Conservation (phyloP, 30 jellyfish, hydroid and myxozoan species). For the Sanderia malayensis region DNA sequence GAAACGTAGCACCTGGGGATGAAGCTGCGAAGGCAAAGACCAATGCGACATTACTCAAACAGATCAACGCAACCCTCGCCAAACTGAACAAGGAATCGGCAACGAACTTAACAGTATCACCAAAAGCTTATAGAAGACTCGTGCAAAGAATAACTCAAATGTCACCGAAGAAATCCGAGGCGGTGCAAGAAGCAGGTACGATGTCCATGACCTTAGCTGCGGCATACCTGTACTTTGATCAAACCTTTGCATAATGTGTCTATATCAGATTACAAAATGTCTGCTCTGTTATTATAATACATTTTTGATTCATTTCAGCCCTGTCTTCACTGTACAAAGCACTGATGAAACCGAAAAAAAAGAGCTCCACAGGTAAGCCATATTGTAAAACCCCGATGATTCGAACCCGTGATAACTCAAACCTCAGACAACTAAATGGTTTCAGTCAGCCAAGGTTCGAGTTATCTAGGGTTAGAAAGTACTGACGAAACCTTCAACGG, state of each 20-base stretch:
- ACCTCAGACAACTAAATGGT: no score
- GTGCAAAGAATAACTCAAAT: slow-evolving; percentile 68
- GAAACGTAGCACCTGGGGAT: slow-evolving; percentile 1
- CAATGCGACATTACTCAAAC: slow-evolving; percentile 51
- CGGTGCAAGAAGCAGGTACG: slow-evolving; percentile 63
- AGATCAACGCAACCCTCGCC: slow-evolving; percentile 74
- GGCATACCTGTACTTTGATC: no score
- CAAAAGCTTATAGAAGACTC: slow-evolving; percentile 48
- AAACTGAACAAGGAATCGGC: slow-evolving; percentile 59
- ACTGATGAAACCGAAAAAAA: slow-evolving; percentile 52
- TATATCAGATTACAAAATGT: no score
- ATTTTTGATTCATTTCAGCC: no score
- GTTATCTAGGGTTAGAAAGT: no score
- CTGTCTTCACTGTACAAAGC: slow-evolving; percentile 78
- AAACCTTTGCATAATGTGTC: no score
- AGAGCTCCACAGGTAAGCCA: slow-evolving; percentile 28
- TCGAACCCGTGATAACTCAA: no score
- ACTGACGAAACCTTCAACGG: no score
- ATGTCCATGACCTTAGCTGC: no score
- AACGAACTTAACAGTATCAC: slow-evolving; percentile 30
- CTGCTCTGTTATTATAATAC: no score
- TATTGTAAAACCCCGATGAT: no score
- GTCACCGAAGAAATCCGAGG: slow-evolving; percentile 57
- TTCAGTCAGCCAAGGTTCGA: no score
- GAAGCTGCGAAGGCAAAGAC: neutral